These are phyloP conservation scores for Melanotaenia maccullochi DNA, from an alignment of 2,797 vertebrate genomes.

Conservation along the genomic window DNA sequence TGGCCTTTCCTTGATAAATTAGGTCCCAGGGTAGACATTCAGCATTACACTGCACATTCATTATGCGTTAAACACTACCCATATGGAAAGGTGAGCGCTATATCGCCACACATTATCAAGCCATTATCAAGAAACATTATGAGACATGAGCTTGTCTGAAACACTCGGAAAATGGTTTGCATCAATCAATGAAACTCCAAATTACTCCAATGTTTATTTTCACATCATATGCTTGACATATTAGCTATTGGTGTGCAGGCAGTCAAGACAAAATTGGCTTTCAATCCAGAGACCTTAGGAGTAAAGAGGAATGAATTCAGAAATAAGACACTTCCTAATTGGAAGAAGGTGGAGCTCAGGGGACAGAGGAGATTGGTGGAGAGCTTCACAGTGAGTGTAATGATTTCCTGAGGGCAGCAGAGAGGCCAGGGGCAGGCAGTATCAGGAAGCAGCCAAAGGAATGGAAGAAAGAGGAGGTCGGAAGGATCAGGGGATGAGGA, in stretches of 20 bases:
- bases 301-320: conserved; percentile 25
- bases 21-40: conserved; percentile 63
- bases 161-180: conserved; percentile 3
- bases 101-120: conserved; percentile 40
- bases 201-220: conserved; percentile 5
- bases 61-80: conserved; percentile 60
- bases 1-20: conserved; percentile 78
- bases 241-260: neutral
- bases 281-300: conserved; percentile 18
- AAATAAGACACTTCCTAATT: conserved; percentile 55
- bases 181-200: conserved; percentile 1
- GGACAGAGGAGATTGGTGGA: conserved; percentile 51
- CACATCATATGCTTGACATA: conserved; percentile 7
- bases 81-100: conserved; percentile 30
- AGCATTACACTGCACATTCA: conserved; percentile 65
- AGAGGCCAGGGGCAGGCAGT: conserved; percentile 36
- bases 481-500: conserved; percentile 46
- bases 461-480: conserved; percentile 12
- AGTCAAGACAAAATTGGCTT: conserved; percentile 19
- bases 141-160: conserved; percentile 6
- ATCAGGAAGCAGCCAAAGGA: conserved; percentile 41
- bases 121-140: conserved; percentile 21
- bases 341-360: conserved; percentile 51
- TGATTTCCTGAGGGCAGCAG: conserved; percentile 68
- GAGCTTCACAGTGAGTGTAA: conserved; percentile 54